Percentiles rank a stretch among this genome's conserved stretches.
Evolutionary conservation across 2,888 invertebrate species (phyloP).

Genomic region (Sepiola atlantica): DNA sequence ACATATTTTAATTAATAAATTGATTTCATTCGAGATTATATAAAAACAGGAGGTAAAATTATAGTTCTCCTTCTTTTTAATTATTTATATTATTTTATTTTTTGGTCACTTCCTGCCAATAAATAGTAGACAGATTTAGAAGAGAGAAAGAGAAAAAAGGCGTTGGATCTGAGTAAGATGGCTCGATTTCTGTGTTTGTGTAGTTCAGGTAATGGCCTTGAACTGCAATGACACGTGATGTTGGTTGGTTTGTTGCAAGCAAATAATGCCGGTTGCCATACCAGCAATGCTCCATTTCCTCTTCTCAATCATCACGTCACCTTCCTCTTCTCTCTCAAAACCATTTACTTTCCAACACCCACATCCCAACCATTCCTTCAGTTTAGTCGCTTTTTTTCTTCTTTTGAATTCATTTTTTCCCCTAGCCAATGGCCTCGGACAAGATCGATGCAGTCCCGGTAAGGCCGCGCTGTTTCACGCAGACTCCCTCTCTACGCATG

Average conservation of each 20-base stretch:
- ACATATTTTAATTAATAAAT: slow-evolving; percentile 6
- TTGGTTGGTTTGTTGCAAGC: slow-evolving; percentile 6
- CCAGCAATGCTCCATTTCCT: not conserved
- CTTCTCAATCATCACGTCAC: not conserved
- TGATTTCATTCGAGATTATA: not conserved
- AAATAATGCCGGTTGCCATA: slow-evolving; percentile 32
- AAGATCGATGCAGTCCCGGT: not conserved
- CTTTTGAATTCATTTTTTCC: not conserved
- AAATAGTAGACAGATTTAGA: not conserved
- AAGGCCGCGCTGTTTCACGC: not conserved
- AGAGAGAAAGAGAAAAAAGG: not conserved
- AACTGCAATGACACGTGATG: slow-evolving; percentile 32
- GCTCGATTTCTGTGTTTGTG: not conserved
- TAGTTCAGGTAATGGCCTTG: slow-evolving; percentile 19
- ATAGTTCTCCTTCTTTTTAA: not conserved
- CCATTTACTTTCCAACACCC: not conserved
- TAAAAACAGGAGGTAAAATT: not conserved
- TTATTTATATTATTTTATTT: too few relatives aligned
- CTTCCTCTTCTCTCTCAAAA: too few relatives aligned
- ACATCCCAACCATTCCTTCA: not conserved
- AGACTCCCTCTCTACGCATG: not conserved
- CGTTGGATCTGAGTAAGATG: not conserved
- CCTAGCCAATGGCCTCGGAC: not conserved
- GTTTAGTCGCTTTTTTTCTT: not conserved
- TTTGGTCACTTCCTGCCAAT: not conserved